A percentile compares a stretch with the other conserved stretches of the same genome.
Evolutionary conservation across 2,797 vertebrate species (phyloP).

Genomic region (Epinephelus awoara): DNA sequence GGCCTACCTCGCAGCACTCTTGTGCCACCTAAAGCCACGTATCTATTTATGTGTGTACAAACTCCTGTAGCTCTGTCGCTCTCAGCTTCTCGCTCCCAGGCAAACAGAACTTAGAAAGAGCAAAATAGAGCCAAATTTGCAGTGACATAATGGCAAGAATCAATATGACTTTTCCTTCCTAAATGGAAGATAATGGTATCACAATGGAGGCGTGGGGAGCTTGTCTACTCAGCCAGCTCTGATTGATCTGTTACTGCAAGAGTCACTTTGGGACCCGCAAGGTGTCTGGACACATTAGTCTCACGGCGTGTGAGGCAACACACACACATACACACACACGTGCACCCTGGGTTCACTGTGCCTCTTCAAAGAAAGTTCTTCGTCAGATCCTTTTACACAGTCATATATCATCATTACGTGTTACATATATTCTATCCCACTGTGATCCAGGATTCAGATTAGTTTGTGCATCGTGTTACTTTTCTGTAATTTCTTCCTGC

Average conservation of each 20-base stretch:
- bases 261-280: conserved; percentile 80
- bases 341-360: conserved; percentile 12
- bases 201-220: conserved; percentile 77
- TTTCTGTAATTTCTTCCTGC: not conserved
- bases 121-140: conserved; percentile 64
- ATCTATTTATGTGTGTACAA: conserved; percentile 4
- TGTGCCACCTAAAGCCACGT: conserved; percentile 24
- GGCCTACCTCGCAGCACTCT: not conserved
- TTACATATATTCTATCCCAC: not conserved
- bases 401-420: conserved; percentile 38
- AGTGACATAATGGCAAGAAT: conserved; percentile 75
- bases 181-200: conserved; percentile 82
- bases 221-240: conserved; percentile 75
- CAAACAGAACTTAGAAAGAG: conserved; percentile 57
- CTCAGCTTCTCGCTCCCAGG: conserved; percentile 29
- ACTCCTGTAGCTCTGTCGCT: conserved; percentile 13
- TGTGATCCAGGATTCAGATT: not conserved
- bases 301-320: conserved; percentile 64
- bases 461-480: not conserved
- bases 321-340: conserved; percentile 25
- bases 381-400: conserved; percentile 29
- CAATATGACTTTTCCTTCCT: conserved; percentile 80
- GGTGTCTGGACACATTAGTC: conserved; percentile 82
- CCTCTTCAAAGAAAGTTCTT: conserved; percentile 45
- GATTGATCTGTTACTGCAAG: conserved; percentile 87